Percentiles rank a stretch among this genome's conserved stretches.
Evolutionary conservation across 2,797 vertebrate genomes (phyloP).

Genomic region (Cossypha dichroa): DNA sequence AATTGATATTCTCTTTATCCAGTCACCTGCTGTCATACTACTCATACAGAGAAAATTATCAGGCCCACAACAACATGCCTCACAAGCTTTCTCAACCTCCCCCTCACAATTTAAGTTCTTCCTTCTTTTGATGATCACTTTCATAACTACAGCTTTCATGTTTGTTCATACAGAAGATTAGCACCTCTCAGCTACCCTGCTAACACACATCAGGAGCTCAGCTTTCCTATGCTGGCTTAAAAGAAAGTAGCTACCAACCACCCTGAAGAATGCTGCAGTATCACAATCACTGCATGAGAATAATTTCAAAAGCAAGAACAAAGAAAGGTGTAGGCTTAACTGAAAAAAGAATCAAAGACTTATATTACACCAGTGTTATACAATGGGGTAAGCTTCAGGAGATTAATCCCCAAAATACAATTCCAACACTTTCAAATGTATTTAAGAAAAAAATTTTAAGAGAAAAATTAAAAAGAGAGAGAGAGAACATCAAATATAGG

Average conservation of each 20-base stretch:
- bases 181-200: conserved; percentile 8
- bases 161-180: conserved; percentile 31
- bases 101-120: not conserved
- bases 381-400: not conserved
- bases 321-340: not conserved
- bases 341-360: not conserved
- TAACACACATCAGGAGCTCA: not conserved
- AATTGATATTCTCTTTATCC: not conserved
- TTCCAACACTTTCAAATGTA: not conserved
- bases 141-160: conserved; percentile 43
- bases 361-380: not conserved
- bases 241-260: not conserved
- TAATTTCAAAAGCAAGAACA: conserved; percentile 35
- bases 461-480: not conserved
- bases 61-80: not conserved
- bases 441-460: not conserved
- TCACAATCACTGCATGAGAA: not conserved
- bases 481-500: not conserved
- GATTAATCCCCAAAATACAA: conserved; percentile 4
- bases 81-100: not conserved
- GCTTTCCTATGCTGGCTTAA: not conserved
- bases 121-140: conserved; percentile 31
- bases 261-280: not conserved
- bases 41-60: not conserved
- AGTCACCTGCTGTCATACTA: not conserved